Conservation (phyloP, 2,888 invertebrate genomes). For the Cephus sareptanus region DNA sequence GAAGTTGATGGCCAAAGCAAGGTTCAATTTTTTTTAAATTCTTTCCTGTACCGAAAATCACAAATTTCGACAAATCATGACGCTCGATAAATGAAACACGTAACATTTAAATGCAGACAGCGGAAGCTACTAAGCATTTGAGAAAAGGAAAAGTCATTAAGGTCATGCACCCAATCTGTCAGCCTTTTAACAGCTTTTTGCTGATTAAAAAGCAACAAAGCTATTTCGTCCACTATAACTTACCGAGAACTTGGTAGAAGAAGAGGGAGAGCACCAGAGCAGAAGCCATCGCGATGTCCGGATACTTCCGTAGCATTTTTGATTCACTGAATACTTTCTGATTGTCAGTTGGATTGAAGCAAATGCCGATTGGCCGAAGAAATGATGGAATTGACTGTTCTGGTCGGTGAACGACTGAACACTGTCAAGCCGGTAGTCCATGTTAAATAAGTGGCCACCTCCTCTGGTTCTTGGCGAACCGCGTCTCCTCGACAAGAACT, state of each 20-base stretch:
- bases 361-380: not conserved
- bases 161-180: not conserved
- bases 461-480: constrained; percentile 22
- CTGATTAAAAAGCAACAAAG: not conserved
- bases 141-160: not conserved
- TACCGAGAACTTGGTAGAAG: not conserved
- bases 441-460: constrained; percentile 49
- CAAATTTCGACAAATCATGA: no score
- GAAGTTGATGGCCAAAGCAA: not conserved
- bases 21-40: not conserved
- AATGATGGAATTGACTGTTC: constrained; percentile 12
- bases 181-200: not conserved
- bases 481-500: not conserved
- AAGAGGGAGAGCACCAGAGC: not conserved
- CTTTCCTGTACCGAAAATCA: not conserved
- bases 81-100: not conserved
- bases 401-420: constrained; percentile 49
- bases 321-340: not conserved
- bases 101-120: not conserved
- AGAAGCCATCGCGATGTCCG: not conserved
- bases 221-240: not conserved
- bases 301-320: not conserved
- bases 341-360: not conserved
- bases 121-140: not conserved
- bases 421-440: constrained; percentile 40